phyloP scores from a whole-genome alignment of 2,113 vertebrate genomes.

The Chionis minor region DNA sequence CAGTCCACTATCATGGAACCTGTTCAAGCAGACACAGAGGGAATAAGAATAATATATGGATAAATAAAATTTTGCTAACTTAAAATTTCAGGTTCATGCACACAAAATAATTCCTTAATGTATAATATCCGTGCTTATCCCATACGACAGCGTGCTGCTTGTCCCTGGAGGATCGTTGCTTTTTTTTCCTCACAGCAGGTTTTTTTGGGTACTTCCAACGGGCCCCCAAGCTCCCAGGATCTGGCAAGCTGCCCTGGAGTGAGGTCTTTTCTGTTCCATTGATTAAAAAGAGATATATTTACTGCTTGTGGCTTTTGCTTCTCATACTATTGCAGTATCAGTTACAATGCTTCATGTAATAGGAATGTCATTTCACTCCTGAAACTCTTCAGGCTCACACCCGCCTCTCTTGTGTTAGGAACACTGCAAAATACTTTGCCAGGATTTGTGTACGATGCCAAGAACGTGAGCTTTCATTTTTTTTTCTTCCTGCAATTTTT shows the following conservation, averaged over 20 bases:
- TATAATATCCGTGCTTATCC: background rate
- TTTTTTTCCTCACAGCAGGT: background rate
- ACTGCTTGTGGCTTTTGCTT: background rate
- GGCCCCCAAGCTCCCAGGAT: background rate
- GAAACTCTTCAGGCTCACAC: background rate
- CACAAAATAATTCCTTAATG: background rate
- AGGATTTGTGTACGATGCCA: background rate
- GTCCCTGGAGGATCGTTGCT: background rate
- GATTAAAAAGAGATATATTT: background rate
- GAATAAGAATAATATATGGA: background rate
- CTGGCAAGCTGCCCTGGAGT: background rate
- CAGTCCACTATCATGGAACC: background rate
- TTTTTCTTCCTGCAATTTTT: background rate
- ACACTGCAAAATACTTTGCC: background rate
- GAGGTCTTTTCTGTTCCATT: background rate
- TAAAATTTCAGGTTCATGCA: background rate
- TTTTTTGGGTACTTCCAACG: background rate
- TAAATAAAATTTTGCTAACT: background rate
- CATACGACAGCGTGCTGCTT: background rate
- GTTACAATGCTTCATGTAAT: background rate
- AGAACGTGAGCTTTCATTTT: background rate
- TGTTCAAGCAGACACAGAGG: background rate
- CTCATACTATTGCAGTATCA: background rate
- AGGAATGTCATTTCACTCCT: background rate
- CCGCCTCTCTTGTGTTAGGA: background rate